Base-by-base conservation (phyloP, 2,113 vertebrate species). In the Chionomys nivalis region DNA sequence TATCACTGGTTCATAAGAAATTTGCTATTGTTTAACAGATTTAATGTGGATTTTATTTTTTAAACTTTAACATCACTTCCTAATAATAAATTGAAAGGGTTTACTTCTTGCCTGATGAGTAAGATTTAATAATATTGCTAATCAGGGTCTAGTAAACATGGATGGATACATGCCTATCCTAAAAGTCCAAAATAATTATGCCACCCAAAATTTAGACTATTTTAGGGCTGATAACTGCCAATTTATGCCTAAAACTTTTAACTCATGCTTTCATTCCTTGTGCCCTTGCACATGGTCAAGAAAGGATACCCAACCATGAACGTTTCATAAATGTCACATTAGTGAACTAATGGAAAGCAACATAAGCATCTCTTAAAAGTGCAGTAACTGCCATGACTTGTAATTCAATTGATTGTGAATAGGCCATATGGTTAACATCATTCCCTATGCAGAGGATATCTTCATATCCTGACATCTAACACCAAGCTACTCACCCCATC, bases 1-100 rank as follows among this genome's bases (percentile, higher is more conserved):
- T 98, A 98, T 98, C 98, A 98, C 93, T 98, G 97, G 96, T 98
- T 98, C 97, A 97, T 96, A 98, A 98, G 95, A 98, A 97, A 98
- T 98, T 96, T 97, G 89, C 96, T 98, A 65, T 98, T 98, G 97
- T 98, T 98, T 98, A 97, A 97, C 94, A 97, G 97, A 98, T 98
- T 97, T 97, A 97, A 97, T 76, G 78, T 73, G 42, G 88, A 16
- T 87, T 95, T 73, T 47, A 82, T 90, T 86, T 73, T 95, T 93
- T 77, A 72, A 65, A 85, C 82, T 70, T 70, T 26, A 49, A 87
- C 63, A 49, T 36, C 11, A 23, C 36, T 36, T 87, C 14, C 39
- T 33, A 65, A 28, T 65, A 19, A 44, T 85, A 44, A 65, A 42
- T 65, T 14, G n/a, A 65, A 94, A 83, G 6, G 70, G 91, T 65